Evolutionary conservation across 2,113 vertebrate species (phyloP).

Genomic region (Ictalurus furcatus): DNA sequence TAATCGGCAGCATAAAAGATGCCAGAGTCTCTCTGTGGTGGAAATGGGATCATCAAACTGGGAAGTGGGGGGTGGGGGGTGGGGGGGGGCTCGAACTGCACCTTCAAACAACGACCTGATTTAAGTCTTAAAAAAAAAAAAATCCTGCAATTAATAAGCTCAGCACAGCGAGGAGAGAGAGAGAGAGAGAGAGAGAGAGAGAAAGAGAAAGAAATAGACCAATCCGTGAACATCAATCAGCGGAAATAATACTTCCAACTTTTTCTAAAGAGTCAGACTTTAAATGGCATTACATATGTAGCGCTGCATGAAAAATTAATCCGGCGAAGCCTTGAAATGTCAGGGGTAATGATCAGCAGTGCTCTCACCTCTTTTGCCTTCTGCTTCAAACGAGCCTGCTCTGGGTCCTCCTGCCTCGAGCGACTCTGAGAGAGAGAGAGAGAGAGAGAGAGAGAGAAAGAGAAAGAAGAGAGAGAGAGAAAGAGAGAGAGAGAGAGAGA

Average conservation of each 20-base stretch:
- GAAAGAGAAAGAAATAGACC: slow-evolving; percentile 68
- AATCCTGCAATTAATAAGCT: slow-evolving; percentile 26
- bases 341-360: slow-evolving; percentile 92
- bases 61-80: neutral
- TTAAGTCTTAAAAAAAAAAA: slow-evolving; percentile 35
- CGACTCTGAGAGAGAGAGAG: slow-evolving; percentile 78
- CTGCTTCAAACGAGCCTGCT: slow-evolving; percentile 90
- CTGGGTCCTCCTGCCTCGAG: slow-evolving; percentile 94
- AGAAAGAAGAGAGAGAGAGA: slow-evolving; percentile 60
- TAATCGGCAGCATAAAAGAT: neutral
- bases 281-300: slow-evolving; percentile 97
- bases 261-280: slow-evolving; percentile 78
- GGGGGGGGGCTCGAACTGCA: slow-evolving; percentile 18
- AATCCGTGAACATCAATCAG: slow-evolving; percentile 85
- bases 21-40: slow-evolving; percentile 51
- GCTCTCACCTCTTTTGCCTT: slow-evolving; percentile 94
- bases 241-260: slow-evolving; percentile 89
- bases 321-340: slow-evolving; percentile 87
- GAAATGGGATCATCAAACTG: slow-evolving; percentile 56
- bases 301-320: slow-evolving; percentile 95
- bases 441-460: slow-evolving; percentile 62
- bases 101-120: slow-evolving; percentile 42
- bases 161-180: neutral
- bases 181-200: neutral
- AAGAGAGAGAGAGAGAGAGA: slow-evolving; percentile 67